phyloP scores from a whole-genome alignment of 92 coral and sea anemone genomes.

The Porites rus region DNA sequence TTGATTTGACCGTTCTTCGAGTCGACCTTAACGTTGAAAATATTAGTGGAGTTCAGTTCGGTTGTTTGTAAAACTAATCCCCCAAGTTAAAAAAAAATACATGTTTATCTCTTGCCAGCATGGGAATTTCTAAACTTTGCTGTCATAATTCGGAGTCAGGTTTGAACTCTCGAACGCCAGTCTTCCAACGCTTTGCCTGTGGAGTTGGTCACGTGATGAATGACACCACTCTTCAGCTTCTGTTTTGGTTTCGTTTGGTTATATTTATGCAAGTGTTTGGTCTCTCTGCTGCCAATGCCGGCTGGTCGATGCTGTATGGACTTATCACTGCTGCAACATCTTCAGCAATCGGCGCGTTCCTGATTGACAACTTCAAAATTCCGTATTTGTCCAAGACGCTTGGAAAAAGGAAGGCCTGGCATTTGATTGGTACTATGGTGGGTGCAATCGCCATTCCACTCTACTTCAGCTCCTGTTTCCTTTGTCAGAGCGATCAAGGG shows the following conservation, averaged over 20 bases:
- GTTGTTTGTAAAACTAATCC: too few species aligned
- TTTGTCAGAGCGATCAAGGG: constrained; percentile 13
- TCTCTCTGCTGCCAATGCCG: constrained; percentile 15
- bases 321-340: not conserved
- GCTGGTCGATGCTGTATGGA: constrained; percentile 6
- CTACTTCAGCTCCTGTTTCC: constrained; percentile 8
- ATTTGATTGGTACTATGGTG: constrained; percentile 12
- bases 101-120: too few species aligned
- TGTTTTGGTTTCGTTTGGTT: not conserved
- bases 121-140: too few species aligned
- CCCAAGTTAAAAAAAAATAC: too few species aligned
- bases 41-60: too few species aligned
- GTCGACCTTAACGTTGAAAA: too few species aligned
- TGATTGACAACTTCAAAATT: constrained; percentile 30
- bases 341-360: not conserved
- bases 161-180: not conserved
- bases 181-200: constrained; percentile 3
- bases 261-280: constrained; percentile 29
- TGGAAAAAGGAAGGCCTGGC: constrained; percentile 42
- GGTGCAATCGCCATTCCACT: constrained; percentile 1
- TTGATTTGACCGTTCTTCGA: too few species aligned
- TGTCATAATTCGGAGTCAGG: too few species aligned
- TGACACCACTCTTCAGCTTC: not conserved
- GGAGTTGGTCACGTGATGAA: constrained; percentile 36
- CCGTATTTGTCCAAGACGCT: constrained; percentile 27